phyloP scores from a whole-genome alignment of 2,888 invertebrate species.

The Linnaemya vulpina region DNA sequence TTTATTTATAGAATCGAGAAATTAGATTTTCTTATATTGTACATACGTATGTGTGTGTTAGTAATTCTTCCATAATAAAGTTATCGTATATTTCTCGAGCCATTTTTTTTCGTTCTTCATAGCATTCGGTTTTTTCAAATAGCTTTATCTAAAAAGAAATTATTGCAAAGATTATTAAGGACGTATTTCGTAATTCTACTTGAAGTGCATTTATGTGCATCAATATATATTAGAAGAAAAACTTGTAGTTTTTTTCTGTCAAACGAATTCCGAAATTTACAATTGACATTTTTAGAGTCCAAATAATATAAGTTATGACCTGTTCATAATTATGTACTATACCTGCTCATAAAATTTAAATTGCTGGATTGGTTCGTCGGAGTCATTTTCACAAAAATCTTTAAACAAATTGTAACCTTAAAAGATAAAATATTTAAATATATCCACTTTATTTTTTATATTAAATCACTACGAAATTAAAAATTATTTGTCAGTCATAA shows the following conservation, averaged over 20 bases:
- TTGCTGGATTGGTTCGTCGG: constrained; percentile 98
- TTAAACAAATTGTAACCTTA: constrained; percentile 99
- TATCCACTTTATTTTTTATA: too few species aligned
- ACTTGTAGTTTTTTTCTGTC: too few species aligned
- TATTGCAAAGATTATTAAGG: constrained; percentile 66
- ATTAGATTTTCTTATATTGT: constrained; percentile 1
- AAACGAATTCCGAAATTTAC: too few species aligned
- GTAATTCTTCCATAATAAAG: constrained; percentile 99
- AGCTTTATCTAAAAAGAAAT: constrained; percentile 94
- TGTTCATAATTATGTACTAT: constrained; percentile 74
- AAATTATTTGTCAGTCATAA: too few species aligned
- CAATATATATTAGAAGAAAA: too few species aligned
- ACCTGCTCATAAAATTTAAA: constrained; percentile 99
- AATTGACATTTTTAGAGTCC: too few species aligned
- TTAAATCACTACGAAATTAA: too few species aligned
- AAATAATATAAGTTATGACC: too few species aligned
- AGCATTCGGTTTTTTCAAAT: constrained; percentile 98
- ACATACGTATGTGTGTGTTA: constrained; percentile 97
- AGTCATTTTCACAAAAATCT: constrained; percentile 98
- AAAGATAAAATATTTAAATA: constrained; percentile 7
- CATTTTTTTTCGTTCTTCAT: constrained; percentile 96
- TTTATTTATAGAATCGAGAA: too few species aligned
- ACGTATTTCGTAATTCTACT: neutral
- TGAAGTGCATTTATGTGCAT: neutral
- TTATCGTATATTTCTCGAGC: constrained; percentile 99